Conservation (phyloP, 1,140 invertebrate species). For the Brachionus rubens region DNA sequence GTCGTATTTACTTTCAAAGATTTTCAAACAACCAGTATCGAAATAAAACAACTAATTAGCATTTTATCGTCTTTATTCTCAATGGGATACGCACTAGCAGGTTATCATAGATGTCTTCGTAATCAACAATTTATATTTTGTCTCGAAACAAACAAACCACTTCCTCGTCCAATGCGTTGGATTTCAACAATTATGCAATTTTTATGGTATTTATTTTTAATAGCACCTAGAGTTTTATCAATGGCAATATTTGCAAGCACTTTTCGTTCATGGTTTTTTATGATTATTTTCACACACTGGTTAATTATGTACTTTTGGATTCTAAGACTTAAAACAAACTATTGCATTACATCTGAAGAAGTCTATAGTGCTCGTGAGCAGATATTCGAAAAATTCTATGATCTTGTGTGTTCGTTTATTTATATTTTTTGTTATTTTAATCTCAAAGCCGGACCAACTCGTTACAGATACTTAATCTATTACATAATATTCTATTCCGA, state of each 20-base stretch:
- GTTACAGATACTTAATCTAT: conserved; percentile 23
- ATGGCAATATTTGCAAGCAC: conserved; percentile 42
- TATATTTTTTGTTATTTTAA: conserved; percentile 45
- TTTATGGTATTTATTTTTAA: conserved; percentile 42
- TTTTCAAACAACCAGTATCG: conserved; percentile 33
- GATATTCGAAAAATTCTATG: conserved; percentile 45
- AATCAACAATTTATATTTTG: conserved; percentile 41
- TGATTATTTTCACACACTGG: conserved; percentile 43
- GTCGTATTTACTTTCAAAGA: conserved; percentile 38
- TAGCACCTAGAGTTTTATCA: conserved; percentile 36
- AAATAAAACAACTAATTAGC: conserved; percentile 41
- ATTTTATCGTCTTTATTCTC: conserved; percentile 38
- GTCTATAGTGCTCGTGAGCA: conserved; percentile 26
- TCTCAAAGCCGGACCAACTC: conserved; percentile 30
- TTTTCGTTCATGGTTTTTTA: conserved; percentile 46
- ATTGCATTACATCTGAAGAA: conserved; percentile 34
- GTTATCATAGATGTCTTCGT: conserved; percentile 30
- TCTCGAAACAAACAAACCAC: conserved; percentile 25
- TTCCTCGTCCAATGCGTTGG: conserved; percentile 36
- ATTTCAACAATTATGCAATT: conserved; percentile 35
- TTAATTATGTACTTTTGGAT: conserved; percentile 46
- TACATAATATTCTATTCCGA: conserved; percentile 36
- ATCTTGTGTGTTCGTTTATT: conserved; percentile 45
- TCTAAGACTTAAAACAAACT: conserved; percentile 29
- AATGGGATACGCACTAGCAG: conserved; percentile 31